Conservation (phyloP, 23 tunicate species). For the Ascidia mentula region DNA sequence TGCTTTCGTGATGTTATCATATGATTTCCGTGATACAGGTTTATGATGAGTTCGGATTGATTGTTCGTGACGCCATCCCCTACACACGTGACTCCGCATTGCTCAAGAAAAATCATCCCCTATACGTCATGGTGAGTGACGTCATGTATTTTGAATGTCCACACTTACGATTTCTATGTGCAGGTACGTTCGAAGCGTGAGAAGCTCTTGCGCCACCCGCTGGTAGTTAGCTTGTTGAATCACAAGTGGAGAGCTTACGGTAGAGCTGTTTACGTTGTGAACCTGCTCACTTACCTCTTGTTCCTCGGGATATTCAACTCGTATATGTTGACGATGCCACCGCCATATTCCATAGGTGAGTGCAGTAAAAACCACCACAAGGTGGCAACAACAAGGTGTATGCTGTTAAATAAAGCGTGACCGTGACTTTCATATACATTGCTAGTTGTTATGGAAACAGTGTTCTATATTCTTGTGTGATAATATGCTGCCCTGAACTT, state of each 20-base stretch:
- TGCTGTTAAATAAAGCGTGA: too few species aligned
- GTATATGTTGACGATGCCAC: constrained; percentile 80
- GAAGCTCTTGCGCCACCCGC: constrained; percentile 83
- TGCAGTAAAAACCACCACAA: too few species aligned
- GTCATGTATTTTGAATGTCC: background rate
- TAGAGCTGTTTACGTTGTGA: constrained; percentile 61
- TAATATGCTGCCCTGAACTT: too few species aligned
- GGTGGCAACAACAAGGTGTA: too few species aligned
- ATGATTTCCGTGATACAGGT: constrained; percentile 31
- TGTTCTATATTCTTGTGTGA: too few species aligned
- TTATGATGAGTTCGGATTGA: constrained; percentile 62
- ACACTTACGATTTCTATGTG: background rate
- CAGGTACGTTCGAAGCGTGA: constrained; percentile 85
- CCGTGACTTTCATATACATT: too few species aligned
- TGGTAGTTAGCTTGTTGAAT: constrained; percentile 74
- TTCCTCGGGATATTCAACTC: constrained; percentile 79
- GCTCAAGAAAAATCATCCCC: constrained; percentile 73
- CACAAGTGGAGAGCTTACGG: constrained; percentile 93
- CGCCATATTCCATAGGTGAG: constrained; percentile 85
- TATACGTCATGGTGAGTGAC: constrained; percentile 62
- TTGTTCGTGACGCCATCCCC: constrained; percentile 34
- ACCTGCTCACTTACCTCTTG: constrained; percentile 49
- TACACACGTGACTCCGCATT: constrained; percentile 51
- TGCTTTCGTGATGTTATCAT: background rate
- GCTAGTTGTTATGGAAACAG: too few species aligned